phyloP scores from a whole-genome alignment of 2,113 vertebrate species.

The Neogobius melanostomus region DNA sequence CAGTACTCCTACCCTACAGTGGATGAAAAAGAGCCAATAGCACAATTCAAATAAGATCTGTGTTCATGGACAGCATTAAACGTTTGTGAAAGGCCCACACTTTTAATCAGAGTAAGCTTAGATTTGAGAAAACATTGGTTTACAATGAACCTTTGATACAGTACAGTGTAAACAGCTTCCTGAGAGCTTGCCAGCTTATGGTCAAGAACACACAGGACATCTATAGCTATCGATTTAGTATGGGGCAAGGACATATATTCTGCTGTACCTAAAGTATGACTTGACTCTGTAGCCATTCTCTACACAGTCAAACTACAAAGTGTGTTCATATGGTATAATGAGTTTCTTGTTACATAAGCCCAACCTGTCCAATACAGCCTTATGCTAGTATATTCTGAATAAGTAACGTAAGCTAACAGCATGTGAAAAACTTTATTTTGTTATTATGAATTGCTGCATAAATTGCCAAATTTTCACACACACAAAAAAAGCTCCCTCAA shows the following conservation, averaged over 20 bases:
- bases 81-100: conserved; percentile 61
- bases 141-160: conserved; percentile 64
- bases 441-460: no score
- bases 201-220: conserved; percentile 49
- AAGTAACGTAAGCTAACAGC: no score
- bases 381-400: no score
- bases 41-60: conserved; percentile 23
- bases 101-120: conserved; percentile 21
- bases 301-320: background rate
- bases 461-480: no score
- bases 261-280: no score
- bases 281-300: background rate
- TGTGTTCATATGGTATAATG: no score
- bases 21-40: conserved; percentile 24
- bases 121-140: conserved; percentile 24
- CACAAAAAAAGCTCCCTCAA: no score
- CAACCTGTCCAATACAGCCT: no score
- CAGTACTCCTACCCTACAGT: conserved; percentile 30
- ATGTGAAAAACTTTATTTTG: no score
- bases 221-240: conserved; percentile 58
- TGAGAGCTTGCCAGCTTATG: conserved; percentile 72
- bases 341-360: no score
- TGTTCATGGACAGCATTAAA: conserved; percentile 58
- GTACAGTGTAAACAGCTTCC: conserved; percentile 68
- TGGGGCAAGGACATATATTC: conserved; percentile 34